Evolutionary conservation across 2,113 vertebrate species (phyloP).

Genomic region (Entelurus aequoreus): DNA sequence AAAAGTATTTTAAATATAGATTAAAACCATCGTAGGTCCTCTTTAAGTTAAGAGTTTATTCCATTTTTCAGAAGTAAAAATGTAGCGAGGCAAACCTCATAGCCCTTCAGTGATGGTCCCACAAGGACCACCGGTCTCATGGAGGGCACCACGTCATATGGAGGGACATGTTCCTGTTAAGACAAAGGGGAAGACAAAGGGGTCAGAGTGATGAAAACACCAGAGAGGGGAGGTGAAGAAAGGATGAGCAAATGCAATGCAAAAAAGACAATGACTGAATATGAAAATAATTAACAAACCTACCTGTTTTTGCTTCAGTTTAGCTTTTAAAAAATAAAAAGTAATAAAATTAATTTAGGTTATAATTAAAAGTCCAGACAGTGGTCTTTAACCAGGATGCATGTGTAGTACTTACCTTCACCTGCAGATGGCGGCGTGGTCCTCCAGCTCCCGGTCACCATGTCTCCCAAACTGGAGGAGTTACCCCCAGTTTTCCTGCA

Average conservation of each 20-base stretch:
- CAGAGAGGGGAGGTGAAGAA: not conserved
- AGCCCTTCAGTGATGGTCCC: conserved; percentile 93
- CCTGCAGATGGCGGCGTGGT: conserved; percentile 89
- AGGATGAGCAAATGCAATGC: not conserved
- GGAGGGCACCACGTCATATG: conserved; percentile 93
- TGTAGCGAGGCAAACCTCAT: conserved; percentile 75
- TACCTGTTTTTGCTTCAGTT: conserved; percentile 98
- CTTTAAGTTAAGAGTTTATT: too few species aligned
- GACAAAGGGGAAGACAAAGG: conserved; percentile 24
- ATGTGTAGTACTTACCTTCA: conserved; percentile 63
- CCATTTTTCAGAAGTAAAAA: too few species aligned
- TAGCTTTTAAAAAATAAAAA: conserved; percentile 82
- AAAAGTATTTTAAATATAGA: too few species aligned
- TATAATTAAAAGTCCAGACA: not conserved
- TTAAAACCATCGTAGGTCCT: too few species aligned
- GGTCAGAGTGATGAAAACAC: conserved; percentile 19
- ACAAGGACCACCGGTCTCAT: conserved; percentile 96
- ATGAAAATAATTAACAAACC: conserved; percentile 33
- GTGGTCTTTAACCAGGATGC: not conserved
- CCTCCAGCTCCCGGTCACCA: conserved; percentile 83
- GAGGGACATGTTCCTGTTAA: conserved; percentile 85
- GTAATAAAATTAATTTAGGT: conserved; percentile 49
- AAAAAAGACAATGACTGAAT: not conserved
- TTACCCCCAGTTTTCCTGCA: conserved; percentile 85
- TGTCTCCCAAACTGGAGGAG: conserved; percentile 84